Evolutionary conservation across 2,888 invertebrate genomes (phyloP), one percentile per base, ranked within the genome.

Genomic region (Ditylenchus weischeri): DNA sequence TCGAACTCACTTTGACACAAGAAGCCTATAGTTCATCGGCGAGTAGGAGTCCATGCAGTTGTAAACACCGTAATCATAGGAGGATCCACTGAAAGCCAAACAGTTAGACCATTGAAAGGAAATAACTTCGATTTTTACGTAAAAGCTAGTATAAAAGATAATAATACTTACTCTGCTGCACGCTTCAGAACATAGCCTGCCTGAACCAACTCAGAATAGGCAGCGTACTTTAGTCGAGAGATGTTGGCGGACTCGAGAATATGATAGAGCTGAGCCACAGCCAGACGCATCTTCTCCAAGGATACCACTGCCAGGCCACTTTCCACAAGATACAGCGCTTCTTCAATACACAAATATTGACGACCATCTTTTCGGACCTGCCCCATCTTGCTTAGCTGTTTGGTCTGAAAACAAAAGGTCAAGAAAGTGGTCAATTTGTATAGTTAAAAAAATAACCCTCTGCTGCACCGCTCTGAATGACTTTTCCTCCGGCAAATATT

Each of bases 251-350:
- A 36, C 36, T 47, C 60, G 36, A 68, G 49, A 15, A 68, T 18
- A 19, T 47, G n/a, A 43, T 49, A 68, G 21, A 68, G 36, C 15
- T 68, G 66, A 11, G 66, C 11, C 43, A 67, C n/a, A 23, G 66
- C 13, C 21, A 68, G 50, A 49, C 35, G 51, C 8, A 38, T 59
- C 4, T 59, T 50, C 38, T 61, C 21, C 23, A 60, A 36, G 50
- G 43, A 18, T 23, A 65, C 65, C 15, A 54, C 23, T 18, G 68
- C 68, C 13, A 62, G 48, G 18, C 23, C 43, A 47, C 11, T 62
- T 51, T 78, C 75, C 35, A 73, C 59, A 48, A 78, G 60, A 66
- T 69, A 78, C 29, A 76, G 68, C 18, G 75, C 75, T 66, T 78
- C 78, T 64, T 78, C 78, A 7, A 75, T 72, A 51, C 59, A 71